Evolutionary conservation across 1,140 invertebrate genomes (phyloP).

Genomic region (Hyposmocoma kahamanoa): DNA sequence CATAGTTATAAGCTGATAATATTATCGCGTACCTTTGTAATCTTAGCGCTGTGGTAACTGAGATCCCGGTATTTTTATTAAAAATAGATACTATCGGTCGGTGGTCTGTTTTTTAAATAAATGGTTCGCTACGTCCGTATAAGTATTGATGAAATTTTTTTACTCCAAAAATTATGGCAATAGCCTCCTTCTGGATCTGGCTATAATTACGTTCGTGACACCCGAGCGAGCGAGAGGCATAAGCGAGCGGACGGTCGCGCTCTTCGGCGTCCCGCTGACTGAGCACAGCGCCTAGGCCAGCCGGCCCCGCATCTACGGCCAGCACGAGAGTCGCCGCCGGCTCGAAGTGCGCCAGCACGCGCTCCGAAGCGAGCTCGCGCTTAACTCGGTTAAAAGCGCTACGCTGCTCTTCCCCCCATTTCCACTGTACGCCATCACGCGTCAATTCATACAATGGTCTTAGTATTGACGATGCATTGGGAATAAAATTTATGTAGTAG

Average conservation of each 20-base stretch:
- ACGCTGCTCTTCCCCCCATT: neutral
- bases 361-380: neutral
- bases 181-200: neutral
- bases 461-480: neutral
- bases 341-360: neutral
- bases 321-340: neutral
- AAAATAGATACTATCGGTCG: neutral
- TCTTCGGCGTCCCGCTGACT: neutral
- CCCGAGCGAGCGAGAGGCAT: neutral
- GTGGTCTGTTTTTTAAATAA: neutral
- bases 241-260: neutral
- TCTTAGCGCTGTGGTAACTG: neutral
- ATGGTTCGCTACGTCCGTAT: neutral
- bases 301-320: neutral
- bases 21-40: neutral
- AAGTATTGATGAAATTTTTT: neutral
- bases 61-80: neutral
- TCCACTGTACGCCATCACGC: neutral
- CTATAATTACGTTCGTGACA: neutral
- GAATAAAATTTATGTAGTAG: neutral
- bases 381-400: neutral
- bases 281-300: neutral
- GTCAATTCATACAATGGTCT: neutral
- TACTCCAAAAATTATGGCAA: neutral
- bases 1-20: neutral